Percentiles rank a stretch among this genome's conserved stretches.
Evolutionary conservation across 2,888 invertebrate genomes (phyloP).

Genomic region (Andrena flavipes): DNA sequence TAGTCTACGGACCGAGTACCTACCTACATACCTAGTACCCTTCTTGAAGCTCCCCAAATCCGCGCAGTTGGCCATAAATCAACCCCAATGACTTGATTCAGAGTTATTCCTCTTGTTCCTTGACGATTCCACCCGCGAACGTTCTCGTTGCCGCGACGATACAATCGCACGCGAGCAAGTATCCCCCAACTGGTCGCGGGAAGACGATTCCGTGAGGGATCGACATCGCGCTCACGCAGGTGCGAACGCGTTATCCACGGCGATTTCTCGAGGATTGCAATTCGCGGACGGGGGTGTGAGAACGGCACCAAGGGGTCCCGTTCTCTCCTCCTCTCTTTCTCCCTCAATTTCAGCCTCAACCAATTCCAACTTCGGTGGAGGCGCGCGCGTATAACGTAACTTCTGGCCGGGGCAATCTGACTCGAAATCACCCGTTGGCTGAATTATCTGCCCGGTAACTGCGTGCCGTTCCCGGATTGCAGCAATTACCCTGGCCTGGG

Average conservation of each 20-base stretch:
- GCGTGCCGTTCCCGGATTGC: constrained; percentile 83
- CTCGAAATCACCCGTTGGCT: constrained; percentile 82
- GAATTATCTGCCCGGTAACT: constrained; percentile 82
- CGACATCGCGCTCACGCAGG: constrained; percentile 63
- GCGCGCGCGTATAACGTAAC: constrained; percentile 77
- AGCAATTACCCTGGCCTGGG: constrained; percentile 82
- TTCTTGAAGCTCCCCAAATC: neutral
- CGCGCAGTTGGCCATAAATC: constrained; percentile 16
- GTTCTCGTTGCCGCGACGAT: constrained; percentile 4
- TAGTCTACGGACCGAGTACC: too few relatives aligned
- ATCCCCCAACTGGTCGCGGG: neutral
- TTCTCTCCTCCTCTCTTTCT: constrained; percentile 60
- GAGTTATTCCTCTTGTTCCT: neutral
- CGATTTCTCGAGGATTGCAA: constrained; percentile 66
- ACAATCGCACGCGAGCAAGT: constrained; percentile 28
- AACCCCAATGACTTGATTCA: neutral
- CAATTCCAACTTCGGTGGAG: constrained; percentile 83
- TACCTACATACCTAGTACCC: too few relatives aligned
- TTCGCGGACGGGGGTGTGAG: constrained; percentile 58
- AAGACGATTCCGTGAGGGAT: constrained; percentile 61
- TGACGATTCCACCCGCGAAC: neutral
- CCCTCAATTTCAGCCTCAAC: constrained; percentile 76
- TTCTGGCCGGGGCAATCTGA: constrained; percentile 82
- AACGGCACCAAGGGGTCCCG: constrained; percentile 60
- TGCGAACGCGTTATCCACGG: constrained; percentile 72